These are phyloP conservation scores for Ploceus nigricollis DNA, from an alignment of 2,113 vertebrate genomes.

Conservation along the genomic window DNA sequence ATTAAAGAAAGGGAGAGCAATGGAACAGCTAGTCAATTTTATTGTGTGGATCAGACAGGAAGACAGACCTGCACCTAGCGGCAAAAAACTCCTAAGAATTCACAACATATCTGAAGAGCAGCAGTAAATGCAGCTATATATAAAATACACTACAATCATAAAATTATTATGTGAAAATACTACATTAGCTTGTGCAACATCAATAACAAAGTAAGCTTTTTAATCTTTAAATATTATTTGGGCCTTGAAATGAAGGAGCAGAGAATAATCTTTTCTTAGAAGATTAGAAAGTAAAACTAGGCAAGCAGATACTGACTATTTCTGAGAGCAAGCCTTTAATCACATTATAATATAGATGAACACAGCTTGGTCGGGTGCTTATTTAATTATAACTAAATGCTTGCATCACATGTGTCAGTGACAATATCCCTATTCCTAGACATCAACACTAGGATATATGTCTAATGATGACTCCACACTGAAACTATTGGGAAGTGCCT, in stretches of 20 bases:
- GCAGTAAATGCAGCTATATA: neutral
- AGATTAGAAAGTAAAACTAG: slow-evolving; percentile 59
- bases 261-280: slow-evolving; percentile 55
- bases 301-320: slow-evolving; percentile 39
- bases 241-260: slow-evolving; percentile 1
- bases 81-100: neutral
- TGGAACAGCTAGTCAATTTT: neutral
- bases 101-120: neutral
- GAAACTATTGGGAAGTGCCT: neutral
- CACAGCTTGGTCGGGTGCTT: neutral
- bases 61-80: neutral
- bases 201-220: neutral
- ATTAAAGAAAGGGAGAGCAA: neutral
- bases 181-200: neutral
- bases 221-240: slow-evolving; percentile 26
- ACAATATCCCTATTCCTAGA: neutral
- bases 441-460: neutral
- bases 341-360: slow-evolving; percentile 44
- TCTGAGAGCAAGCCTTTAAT: slow-evolving; percentile 59
- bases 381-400: slow-evolving; percentile 61
- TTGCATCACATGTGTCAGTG: neutral
- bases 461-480: neutral
- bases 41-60: neutral
- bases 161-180: neutral
- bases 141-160: neutral